Evolutionary conservation across 2,888 invertebrate species (phyloP), one percentile per base, ranked within the genome.

Genomic region (Furcula furcula): DNA sequence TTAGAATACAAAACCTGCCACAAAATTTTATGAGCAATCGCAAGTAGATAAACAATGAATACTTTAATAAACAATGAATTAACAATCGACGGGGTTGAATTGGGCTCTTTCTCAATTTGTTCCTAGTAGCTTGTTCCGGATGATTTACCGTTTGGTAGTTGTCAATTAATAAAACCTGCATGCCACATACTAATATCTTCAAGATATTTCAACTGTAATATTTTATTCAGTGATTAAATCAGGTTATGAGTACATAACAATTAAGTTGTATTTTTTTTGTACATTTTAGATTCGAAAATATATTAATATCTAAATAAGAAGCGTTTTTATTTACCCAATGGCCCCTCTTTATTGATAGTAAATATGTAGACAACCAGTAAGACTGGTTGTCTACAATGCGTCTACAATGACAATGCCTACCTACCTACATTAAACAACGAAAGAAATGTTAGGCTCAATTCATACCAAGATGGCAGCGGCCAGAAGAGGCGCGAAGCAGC

Each of bases 231-330:
- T 74, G 68, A 78, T 44, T 59, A 75, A 74, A 78, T 76, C 86
- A 78, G 83, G 75, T 85, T 84, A 81, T 78, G 90, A 90, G 90
- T 91, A 91, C 91, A 91, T 90, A 90, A 90, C 86, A 88, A 89
- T 91, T 91, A 92, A 91, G 86, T 92, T 91, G 91, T 92, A 92
- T 92, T 92, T 92, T n/a, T 55, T 92, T 92, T 92, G 92, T 92
- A 92, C 92, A 92, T 92, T 92, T 91, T 91, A 92, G 91, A 91
- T 91, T 92, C 92, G 90, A 91, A 91, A 92, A 91, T 92, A 92
- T 92, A 92, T 91, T 89, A 89, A 90, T 90, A 90, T 89, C 87
- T 89, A 87, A 88, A 89, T 81, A 66, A 71, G n/a, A 59, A 43
- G 61, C 68, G 59, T 74, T 81, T 78, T 81, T 43, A 67, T 73